These are phyloP conservation scores for Gymnarchus niloticus DNA, from an alignment of 2,113 vertebrate genomes.

Conservation along the genomic window DNA sequence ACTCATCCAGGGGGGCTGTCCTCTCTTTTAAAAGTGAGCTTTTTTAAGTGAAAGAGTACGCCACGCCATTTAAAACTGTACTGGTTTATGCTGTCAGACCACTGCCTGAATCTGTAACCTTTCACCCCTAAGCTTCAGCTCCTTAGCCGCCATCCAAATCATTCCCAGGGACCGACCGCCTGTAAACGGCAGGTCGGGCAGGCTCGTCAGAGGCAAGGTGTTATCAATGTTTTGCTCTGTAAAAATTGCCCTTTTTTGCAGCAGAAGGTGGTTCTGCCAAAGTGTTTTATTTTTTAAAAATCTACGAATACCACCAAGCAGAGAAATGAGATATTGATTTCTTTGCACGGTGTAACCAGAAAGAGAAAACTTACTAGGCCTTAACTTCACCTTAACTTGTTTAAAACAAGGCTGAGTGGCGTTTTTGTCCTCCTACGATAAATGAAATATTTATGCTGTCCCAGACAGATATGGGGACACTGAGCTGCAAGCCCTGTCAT, in stretches of 20 bases:
- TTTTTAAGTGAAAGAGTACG: neutral
- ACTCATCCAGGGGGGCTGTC: neutral
- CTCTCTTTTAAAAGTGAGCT: neutral
- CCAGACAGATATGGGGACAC: neutral
- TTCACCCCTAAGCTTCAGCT: neutral
- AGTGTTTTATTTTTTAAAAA: conserved; percentile 32
- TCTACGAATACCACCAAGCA: conserved; percentile 50
- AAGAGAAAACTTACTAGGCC: neutral
- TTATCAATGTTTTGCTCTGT: neutral
- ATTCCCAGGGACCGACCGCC: neutral
- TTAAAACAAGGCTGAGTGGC: neutral
- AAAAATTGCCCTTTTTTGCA: neutral
- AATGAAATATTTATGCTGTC: conserved; percentile 9
- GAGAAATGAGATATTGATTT: conserved; percentile 64
- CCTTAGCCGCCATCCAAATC: neutral
- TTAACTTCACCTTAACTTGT: conserved; percentile 10
- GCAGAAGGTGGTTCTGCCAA: conserved; percentile 33
- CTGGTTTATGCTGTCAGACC: neutral
- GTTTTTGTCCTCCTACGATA: neutral
- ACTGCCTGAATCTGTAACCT: neutral
- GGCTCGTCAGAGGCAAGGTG: neutral
- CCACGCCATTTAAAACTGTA: neutral
- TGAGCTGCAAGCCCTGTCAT: neutral
- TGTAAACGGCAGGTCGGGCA: neutral
- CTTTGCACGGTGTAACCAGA: conserved; percentile 2